Conservation (phyloP, 2,888 invertebrate species). For the Trachelus tabidus region DNA sequence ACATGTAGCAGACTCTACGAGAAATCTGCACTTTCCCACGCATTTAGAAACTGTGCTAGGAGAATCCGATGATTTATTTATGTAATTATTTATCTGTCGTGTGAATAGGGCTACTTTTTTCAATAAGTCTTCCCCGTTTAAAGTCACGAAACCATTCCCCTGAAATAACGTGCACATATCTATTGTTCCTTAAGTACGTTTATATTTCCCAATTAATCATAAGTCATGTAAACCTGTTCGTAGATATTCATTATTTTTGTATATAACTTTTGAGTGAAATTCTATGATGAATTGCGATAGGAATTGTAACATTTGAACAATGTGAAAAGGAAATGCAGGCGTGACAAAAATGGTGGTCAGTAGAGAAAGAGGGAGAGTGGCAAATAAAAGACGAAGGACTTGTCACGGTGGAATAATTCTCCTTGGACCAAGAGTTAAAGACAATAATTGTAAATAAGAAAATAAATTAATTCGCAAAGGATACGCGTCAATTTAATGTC, state of each 20-base stretch:
- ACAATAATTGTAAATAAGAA: constrained; percentile 3
- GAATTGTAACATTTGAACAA: not conserved
- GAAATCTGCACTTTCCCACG: not conserved
- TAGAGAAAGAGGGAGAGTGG: not conserved
- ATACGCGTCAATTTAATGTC: not conserved
- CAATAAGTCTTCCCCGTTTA: not conserved
- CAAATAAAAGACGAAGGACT: too few relatives aligned
- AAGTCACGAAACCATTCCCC: not conserved
- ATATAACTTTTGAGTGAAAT: constrained; percentile 16
- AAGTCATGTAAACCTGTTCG: constrained; percentile 21
- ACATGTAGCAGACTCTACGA: not conserved
- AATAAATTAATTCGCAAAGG: not conserved
- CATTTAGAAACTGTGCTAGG: not conserved
- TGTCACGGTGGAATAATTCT: not conserved
- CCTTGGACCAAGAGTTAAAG: not conserved
- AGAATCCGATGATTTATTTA: not conserved
- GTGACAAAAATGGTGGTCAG: not conserved
- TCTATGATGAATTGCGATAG: not conserved
- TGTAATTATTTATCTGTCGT: not conserved
- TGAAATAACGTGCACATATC: not conserved
- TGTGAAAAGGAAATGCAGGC: not conserved
- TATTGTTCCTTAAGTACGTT: constrained; percentile 15
- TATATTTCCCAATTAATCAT: not conserved
- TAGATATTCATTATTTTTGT: constrained; percentile 11
- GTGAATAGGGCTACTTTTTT: not conserved